Percentiles rank a stretch among this genome's conserved stretches.
Evolutionary conservation across 2,113 vertebrate species (phyloP).

Genomic region (Triplophysa dalaica): DNA sequence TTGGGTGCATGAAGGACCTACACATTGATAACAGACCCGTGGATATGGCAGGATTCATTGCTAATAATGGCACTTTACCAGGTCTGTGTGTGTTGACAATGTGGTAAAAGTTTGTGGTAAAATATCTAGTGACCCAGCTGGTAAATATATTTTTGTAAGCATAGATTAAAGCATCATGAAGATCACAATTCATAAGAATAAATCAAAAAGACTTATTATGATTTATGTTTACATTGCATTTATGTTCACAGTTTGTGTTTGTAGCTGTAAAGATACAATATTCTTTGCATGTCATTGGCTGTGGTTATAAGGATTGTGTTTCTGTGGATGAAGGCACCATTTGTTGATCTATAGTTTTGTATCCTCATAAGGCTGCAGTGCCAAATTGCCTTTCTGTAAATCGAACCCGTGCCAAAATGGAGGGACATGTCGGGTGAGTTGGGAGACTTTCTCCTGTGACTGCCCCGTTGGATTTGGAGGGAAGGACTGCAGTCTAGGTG

Average conservation of each 20-base stretch:
- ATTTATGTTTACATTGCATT: too few relatives aligned
- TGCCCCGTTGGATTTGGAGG: slow-evolving; percentile 94
- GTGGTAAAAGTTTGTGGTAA: not conserved
- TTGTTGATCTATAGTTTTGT: not conserved
- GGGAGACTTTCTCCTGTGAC: slow-evolving; percentile 93
- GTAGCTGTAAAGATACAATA: not conserved
- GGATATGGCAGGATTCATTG: slow-evolving; percentile 91
- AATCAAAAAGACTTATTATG: too few relatives aligned
- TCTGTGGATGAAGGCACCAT: not conserved
- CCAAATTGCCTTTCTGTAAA: slow-evolving; percentile 89
- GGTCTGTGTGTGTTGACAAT: slow-evolving; percentile 72
- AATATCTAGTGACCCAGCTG: too few relatives aligned
- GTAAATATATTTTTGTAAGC: too few relatives aligned
- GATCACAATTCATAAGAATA: too few relatives aligned
- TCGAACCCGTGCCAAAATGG: slow-evolving; percentile 92
- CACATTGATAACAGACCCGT: slow-evolving; percentile 89
- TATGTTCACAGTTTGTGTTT: too few relatives aligned
- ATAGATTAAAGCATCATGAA: too few relatives aligned
- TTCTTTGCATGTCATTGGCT: not conserved
- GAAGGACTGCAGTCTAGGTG: slow-evolving; percentile 92
- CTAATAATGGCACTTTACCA: slow-evolving; percentile 90
- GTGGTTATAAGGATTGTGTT: not conserved
- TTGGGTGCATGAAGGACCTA: slow-evolving; percentile 94
- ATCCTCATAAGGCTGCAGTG: slow-evolving; percentile 83
- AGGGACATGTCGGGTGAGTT: slow-evolving; percentile 87